A percentile compares a stretch with the other conserved stretches of the same genome.
These are phyloP conservation scores for Echinarachnius parma DNA, from an alignment of 53 echinoderm and acorn worm genomes.

Conservation along the genomic window DNA sequence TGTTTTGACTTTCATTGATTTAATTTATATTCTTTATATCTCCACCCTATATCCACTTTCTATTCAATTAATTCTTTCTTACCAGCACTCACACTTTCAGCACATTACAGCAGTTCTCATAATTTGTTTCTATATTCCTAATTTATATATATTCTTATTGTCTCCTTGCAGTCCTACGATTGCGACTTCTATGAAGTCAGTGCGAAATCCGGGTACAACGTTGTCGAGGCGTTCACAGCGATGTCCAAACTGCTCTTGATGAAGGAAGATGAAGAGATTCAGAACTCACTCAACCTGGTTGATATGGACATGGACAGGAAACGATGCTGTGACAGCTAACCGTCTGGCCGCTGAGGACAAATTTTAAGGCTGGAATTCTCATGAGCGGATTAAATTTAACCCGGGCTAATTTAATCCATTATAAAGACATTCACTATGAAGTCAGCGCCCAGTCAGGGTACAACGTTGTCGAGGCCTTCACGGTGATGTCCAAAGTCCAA, in stretches of 20 bases:
- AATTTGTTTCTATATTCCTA: too few species aligned
- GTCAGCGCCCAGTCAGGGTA: slow-evolving; percentile 80
- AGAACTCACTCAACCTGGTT: slow-evolving; percentile 70
- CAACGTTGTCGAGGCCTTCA: slow-evolving; percentile 66
- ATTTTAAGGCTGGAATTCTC: too few species aligned
- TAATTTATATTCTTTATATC: too few species aligned
- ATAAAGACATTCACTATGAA: too few species aligned
- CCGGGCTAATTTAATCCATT: too few species aligned
- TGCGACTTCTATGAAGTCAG: slow-evolving; percentile 86
- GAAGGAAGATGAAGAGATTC: slow-evolving; percentile 85
- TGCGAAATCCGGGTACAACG: slow-evolving; percentile 77
- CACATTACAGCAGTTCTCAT: too few species aligned
- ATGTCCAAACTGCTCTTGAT: slow-evolving; percentile 68
- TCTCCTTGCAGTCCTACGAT: slow-evolving; percentile 54
- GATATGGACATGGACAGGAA: not conserved
- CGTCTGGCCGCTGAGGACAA: too few species aligned
- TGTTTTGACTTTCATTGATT: too few species aligned
- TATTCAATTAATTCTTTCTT: too few species aligned
- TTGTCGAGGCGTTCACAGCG: slow-evolving; percentile 55
- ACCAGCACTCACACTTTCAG: too few species aligned
- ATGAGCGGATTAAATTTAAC: too few species aligned
- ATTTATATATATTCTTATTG: not conserved
- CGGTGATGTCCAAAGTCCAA: slow-evolving; percentile 63
- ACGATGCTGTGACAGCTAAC: slow-evolving; percentile 8
- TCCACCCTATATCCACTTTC: too few species aligned